Evolutionary conservation across 2,113 vertebrate species (phyloP).

Genomic region (Paracanthobrama guichenoti): DNA sequence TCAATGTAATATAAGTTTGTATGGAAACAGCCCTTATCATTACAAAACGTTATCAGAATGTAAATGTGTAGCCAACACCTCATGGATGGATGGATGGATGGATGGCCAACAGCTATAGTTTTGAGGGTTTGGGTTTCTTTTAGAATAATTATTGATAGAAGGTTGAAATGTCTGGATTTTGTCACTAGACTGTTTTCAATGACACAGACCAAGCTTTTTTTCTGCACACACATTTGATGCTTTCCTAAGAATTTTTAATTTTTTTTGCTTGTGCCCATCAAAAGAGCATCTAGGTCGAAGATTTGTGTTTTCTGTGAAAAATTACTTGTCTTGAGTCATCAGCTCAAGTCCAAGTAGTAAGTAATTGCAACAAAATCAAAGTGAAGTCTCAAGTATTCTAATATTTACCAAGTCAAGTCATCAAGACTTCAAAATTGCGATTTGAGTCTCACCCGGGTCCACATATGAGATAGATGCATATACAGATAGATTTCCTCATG

Average conservation of each 20-base stretch:
- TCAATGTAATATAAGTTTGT: not conserved
- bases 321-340: slow-evolving; percentile 27
- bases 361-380: slow-evolving; percentile 31
- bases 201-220: not conserved
- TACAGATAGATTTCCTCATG: slow-evolving; percentile 28
- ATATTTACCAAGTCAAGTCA: slow-evolving; percentile 27
- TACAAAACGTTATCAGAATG: too few relatives aligned
- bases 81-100: not conserved
- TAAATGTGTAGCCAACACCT: too few relatives aligned
- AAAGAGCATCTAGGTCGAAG: not conserved
- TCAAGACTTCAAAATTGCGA: slow-evolving; percentile 26
- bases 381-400: slow-evolving; percentile 17
- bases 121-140: not conserved
- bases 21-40: too few relatives aligned
- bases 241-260: not conserved
- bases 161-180: not conserved
- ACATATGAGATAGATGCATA: slow-evolving; percentile 11
- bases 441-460: slow-evolving; percentile 6
- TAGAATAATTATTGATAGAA: not conserved
- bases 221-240: not conserved
- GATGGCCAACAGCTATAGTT: not conserved
- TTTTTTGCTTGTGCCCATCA: not conserved
- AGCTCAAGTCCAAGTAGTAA: slow-evolving; percentile 28
- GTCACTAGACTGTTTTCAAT: not conserved
- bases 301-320: slow-evolving; percentile 26